Evolutionary conservation across 1,140 invertebrate genomes (phyloP), one percentile per base, ranked within the genome.

Genomic region (Tribolium madens): DNA sequence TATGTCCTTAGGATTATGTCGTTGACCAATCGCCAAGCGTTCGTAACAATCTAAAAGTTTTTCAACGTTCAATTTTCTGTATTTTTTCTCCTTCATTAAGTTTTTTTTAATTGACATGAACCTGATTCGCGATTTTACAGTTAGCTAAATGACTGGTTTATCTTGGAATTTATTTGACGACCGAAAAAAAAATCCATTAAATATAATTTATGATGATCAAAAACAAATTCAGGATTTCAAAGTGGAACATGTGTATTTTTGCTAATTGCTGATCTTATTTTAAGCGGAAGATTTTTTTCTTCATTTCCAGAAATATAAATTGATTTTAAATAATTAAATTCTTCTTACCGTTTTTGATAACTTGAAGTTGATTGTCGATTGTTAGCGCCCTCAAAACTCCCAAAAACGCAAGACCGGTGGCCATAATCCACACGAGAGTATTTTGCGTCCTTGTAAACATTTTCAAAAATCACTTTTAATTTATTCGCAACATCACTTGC

Each of bases 21-120:
- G 80, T 75, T 86, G 77, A 14, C 85, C 85, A 21, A 86, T 83
- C 0, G 84, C 84, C 64, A 84, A 50, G 72, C 85, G 73, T 73
- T 86, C 85, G 48, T 84, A 86, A 75, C 85, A 86, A 83, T 85
- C 85, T 86, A 57, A 73, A 75, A 57, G 26, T 7, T 26, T 13
- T 15, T 9, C 18, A 12, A 14, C 15, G n/a, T 13, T 71, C 2
- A 18, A n/a, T 72, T 73, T 26, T 18, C 9, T 31, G n/a, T 42
- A 75, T 47, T 75, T 69, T 75, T 72, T 52, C 52, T 64, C 2
- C 31, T 5, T 13, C 18, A 69, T 75, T 46, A 75, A 75, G 31
- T 75, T 60, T 60, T 75, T 42, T 78, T 77, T 79, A 14, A 71
- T 72, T 60, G 46, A 70, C 47, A 53, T 42, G 75, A 64, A 76